These are phyloP conservation scores for Parthenolecanium corni DNA, from an alignment of 2,888 invertebrate genomes.

Conservation along the genomic window DNA sequence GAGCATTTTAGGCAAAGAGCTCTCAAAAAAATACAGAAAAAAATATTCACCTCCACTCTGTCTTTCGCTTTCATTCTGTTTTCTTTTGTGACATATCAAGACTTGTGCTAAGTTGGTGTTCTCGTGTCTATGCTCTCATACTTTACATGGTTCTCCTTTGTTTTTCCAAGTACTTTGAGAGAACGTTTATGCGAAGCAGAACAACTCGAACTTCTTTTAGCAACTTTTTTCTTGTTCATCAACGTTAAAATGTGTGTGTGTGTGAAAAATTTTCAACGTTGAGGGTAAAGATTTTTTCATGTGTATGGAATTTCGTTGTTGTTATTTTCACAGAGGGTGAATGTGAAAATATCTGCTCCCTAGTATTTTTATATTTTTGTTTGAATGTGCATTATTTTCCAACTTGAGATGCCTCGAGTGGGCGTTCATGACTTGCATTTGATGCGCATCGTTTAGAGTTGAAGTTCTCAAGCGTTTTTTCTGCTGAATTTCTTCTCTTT, in stretches of 20 bases:
- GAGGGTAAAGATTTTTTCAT: too few species aligned
- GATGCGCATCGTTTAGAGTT: constrained; percentile 24
- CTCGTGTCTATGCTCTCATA: background rate
- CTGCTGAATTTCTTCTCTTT: too few species aligned
- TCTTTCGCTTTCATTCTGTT: background rate
- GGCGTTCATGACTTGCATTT: constrained; percentile 7
- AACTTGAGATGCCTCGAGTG: background rate
- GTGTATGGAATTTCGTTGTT: too few species aligned
- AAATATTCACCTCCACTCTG: background rate
- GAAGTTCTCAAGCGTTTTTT: constrained; percentile 14
- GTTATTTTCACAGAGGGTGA: too few species aligned
- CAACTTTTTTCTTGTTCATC: too few species aligned
- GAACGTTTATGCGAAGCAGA: constrained; percentile 11
- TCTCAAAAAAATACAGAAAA: constrained; percentile 1
- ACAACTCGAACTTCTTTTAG: too few species aligned
- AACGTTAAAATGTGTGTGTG: too few species aligned
- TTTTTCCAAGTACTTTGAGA: background rate
- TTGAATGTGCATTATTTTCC: constrained; percentile 4
- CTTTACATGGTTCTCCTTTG: background rate
- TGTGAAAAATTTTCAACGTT: too few species aligned
- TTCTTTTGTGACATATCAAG: constrained; percentile 22
- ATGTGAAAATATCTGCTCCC: too few species aligned
- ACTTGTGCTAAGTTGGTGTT: constrained; percentile 11
- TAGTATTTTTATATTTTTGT: too few species aligned
- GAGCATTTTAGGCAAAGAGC: constrained; percentile 16